phyloP scores from a whole-genome alignment of 2,797 vertebrate species.

The Rhabdophis nuchalis region DNA sequence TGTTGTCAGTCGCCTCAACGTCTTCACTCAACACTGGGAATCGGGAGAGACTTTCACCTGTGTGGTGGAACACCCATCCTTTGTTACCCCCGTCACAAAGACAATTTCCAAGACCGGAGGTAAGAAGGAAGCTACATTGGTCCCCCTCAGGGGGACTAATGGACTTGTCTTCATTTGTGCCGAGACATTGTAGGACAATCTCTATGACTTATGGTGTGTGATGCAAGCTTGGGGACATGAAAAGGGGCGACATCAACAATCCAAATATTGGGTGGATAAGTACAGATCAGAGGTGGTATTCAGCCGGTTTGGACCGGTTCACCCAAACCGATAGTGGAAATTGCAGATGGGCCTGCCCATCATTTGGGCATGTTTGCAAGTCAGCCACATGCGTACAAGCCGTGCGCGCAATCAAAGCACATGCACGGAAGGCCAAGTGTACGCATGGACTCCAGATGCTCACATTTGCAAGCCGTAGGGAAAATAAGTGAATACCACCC shows the following conservation, averaged over 20 bases:
- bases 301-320: no score
- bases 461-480: no score
- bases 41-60: constrained; percentile 39
- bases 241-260: not conserved
- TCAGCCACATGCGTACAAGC: no score
- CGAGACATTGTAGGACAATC: not conserved
- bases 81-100: not conserved
- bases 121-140: not conserved
- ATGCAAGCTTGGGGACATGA: not conserved
- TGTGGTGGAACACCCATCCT: not conserved
- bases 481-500: no score
- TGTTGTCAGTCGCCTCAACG: not conserved
- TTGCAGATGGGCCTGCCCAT: no score
- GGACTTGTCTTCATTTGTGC: not conserved
- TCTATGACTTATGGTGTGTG: not conserved
- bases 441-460: no score
- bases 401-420: no score
- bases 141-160: not conserved
- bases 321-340: no score
- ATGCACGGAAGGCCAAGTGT: no score
- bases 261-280: no score
- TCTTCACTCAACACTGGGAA: constrained; percentile 19
- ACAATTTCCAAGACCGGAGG: constrained; percentile 15
- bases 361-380: no score
- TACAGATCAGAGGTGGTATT: no score